Conservation (phyloP, 2,888 invertebrate species). For the Netelia inedita region DNA sequence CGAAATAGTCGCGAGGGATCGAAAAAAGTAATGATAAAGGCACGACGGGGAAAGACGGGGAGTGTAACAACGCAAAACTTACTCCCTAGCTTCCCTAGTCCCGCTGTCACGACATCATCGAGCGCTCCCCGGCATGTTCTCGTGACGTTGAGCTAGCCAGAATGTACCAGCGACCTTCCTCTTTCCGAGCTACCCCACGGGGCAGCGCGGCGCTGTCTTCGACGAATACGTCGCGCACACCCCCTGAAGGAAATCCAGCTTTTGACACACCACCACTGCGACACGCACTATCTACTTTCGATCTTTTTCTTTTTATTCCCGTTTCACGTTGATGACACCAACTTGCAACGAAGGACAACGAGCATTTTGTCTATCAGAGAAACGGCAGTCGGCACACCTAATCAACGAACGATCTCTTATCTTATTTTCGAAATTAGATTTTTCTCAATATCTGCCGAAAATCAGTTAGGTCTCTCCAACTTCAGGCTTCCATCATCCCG, state of each 20-base stretch:
- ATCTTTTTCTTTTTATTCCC: not conserved
- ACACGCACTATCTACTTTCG: slow-evolving; percentile 1
- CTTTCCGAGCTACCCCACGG: slow-evolving; percentile 56
- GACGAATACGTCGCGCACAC: slow-evolving; percentile 44
- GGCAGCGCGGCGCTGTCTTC: slow-evolving; percentile 44
- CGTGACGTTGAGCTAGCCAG: slow-evolving; percentile 65
- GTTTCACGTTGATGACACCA: not conserved
- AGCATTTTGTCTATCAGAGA: too few relatives aligned
- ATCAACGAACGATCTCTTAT: too few relatives aligned
- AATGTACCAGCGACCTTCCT: slow-evolving; percentile 42
- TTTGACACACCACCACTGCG: slow-evolving; percentile 29
- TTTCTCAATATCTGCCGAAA: too few relatives aligned
- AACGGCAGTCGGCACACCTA: too few relatives aligned
- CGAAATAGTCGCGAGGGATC: not conserved
- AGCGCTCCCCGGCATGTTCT: slow-evolving; percentile 74
- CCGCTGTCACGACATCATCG: slow-evolving; percentile 80
- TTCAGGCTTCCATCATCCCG: too few relatives aligned
- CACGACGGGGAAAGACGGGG: not conserved
- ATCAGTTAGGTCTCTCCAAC: too few relatives aligned
- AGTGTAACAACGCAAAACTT: slow-evolving; percentile 59
- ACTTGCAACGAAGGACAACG: too few relatives aligned
- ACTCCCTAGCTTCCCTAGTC: slow-evolving; percentile 72
- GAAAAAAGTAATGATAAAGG: slow-evolving; percentile 3
- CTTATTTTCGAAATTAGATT: too few relatives aligned
- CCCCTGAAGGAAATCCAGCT: slow-evolving; percentile 24